Conservation (phyloP, 2,113 vertebrate genomes). For the Amphilophus citrinellus region DNA sequence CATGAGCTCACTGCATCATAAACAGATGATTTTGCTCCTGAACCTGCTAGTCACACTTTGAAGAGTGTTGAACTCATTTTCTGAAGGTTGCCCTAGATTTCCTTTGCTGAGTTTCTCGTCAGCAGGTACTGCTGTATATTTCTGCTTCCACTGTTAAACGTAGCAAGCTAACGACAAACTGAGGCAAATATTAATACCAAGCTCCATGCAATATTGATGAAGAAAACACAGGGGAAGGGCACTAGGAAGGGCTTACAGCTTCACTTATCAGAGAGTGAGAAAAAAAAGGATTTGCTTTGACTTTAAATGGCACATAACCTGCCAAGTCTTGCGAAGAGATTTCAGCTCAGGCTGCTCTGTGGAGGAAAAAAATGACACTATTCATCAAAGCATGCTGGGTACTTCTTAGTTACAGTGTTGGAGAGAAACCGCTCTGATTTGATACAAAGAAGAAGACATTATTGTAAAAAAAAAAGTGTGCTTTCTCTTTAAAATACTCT, state of each 20-base stretch:
- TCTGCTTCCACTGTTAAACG: constrained; percentile 65
- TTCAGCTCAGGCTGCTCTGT: constrained; percentile 26
- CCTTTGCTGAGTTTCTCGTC: constrained; percentile 68
- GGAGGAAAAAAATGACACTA: constrained; percentile 35
- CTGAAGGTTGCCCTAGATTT: constrained; percentile 76
- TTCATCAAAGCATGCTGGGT: constrained; percentile 24
- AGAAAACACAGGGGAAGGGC: constrained; percentile 54
- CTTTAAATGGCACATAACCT: constrained; percentile 43
- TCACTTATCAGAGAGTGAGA: constrained; percentile 42
- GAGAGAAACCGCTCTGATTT: background rate
- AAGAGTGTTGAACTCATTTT: constrained; percentile 58
- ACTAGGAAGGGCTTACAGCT: constrained; percentile 52
- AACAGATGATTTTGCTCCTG: constrained; percentile 46
- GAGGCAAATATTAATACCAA: constrained; percentile 75
- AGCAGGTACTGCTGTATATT: constrained; percentile 54
- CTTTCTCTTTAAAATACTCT: background rate
- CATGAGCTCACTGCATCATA: constrained; percentile 24
- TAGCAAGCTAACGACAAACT: constrained; percentile 67
- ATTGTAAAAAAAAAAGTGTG: background rate
- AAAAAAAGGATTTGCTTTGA: constrained; percentile 45
- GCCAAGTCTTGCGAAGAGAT: constrained; percentile 14
- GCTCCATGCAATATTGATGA: constrained; percentile 76
- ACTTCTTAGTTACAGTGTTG: constrained; percentile 4
- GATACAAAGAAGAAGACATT: background rate
- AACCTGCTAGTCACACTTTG: constrained; percentile 64